Evolutionary conservation across 2,113 vertebrate species (phyloP).

Genomic region (Clupea harengus): DNA sequence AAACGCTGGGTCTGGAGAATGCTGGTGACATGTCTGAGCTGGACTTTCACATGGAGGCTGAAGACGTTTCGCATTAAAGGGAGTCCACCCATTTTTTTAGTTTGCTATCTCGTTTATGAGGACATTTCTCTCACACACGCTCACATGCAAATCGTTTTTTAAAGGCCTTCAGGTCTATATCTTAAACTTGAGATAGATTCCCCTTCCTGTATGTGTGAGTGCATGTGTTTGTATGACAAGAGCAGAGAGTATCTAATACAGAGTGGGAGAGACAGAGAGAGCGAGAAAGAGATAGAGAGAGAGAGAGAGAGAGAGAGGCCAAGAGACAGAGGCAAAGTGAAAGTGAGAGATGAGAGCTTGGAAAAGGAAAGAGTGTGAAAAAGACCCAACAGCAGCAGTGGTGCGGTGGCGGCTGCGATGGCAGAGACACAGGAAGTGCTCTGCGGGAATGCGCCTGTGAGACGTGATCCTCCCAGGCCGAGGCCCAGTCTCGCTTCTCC

Average conservation of each 20-base stretch:
- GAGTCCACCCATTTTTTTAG: background rate
- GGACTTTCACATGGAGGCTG: background rate
- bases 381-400: background rate
- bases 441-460: background rate
- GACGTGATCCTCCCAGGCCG: background rate
- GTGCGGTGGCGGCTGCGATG: background rate
- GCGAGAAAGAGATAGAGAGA: constrained; percentile 30
- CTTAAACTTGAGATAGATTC: no score
- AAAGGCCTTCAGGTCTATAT: no score
- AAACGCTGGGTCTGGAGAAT: background rate
- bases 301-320: no score
- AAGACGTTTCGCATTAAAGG: background rate
- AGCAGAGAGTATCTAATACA: constrained; percentile 34
- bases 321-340: no score
- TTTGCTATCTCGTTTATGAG: no score
- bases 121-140: no score
- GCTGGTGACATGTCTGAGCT: background rate
- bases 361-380: background rate
- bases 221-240: constrained; percentile 33
- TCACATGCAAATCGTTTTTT: no score
- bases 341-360: constrained; percentile 23
- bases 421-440: background rate
- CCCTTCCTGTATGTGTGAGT: background rate
- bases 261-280: constrained; percentile 18
- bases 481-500: background rate